phyloP scores from a whole-genome alignment of 2,888 invertebrate species.

The Digitonthophagus gazella region DNA sequence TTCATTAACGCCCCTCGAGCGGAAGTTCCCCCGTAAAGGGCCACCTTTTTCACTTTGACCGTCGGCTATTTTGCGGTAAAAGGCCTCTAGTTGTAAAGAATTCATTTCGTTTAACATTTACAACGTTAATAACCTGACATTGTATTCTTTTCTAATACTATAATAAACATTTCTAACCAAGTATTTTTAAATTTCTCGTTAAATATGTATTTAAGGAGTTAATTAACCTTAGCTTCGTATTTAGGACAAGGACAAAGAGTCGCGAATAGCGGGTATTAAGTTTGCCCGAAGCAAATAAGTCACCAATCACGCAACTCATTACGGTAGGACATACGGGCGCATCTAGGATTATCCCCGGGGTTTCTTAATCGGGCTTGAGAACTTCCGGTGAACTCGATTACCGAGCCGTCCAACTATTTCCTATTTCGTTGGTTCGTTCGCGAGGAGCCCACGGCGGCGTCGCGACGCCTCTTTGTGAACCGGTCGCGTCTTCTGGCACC shows the following conservation, averaged over 20 bases:
- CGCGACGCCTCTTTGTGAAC: background rate
- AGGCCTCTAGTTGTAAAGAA: background rate
- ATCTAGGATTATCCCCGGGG: constrained; percentile 10
- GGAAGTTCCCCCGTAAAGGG: background rate
- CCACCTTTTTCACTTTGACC: background rate
- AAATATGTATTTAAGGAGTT: no score
- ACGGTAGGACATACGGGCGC: constrained; percentile 6
- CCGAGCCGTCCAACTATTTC: constrained; percentile 15
- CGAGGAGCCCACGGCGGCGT: background rate
- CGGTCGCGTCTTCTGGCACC: background rate
- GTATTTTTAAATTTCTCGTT: no score
- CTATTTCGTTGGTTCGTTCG: constrained; percentile 5
- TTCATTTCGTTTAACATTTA: background rate
- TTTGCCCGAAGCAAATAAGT: background rate
- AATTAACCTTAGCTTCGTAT: no score
- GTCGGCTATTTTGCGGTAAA: background rate
- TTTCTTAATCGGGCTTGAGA: constrained; percentile 11
- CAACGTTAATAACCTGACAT: background rate
- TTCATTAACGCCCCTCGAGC: constrained; percentile 24
- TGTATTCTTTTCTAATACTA: no score
- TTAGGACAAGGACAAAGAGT: no score
- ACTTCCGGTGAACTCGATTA: constrained; percentile 18
- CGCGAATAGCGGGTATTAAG: constrained; percentile 9
- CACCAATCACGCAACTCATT: constrained; percentile 17
- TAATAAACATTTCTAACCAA: no score